phyloP scores from a whole-genome alignment of 1,140 invertebrate species.

The Zaprionus davidi region DNA sequence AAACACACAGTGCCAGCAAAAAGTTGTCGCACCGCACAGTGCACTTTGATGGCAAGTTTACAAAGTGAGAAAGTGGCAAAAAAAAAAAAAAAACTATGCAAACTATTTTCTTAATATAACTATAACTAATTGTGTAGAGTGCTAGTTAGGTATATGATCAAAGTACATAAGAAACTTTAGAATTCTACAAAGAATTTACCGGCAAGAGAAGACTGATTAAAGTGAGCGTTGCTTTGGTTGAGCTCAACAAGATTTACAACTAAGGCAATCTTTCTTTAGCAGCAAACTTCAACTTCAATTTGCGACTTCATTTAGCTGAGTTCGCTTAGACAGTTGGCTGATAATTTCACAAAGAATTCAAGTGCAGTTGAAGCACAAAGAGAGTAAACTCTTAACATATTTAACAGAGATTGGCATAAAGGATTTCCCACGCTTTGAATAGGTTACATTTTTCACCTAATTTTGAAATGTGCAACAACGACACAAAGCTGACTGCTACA shows the following conservation, averaged over 20 bases:
- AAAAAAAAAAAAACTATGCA: neutral
- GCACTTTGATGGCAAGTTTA: neutral
- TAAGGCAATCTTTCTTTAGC: neutral
- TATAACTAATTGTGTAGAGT: conserved; percentile 1
- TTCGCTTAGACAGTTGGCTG: neutral
- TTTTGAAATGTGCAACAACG: too few relatives aligned
- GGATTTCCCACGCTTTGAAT: neutral
- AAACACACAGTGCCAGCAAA: conserved; percentile 19
- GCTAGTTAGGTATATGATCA: neutral
- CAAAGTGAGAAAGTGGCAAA: neutral
- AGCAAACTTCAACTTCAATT: neutral
- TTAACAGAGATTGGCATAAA: neutral
- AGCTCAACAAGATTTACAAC: neutral
- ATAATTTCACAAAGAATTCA: neutral
- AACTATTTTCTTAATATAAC: conserved; percentile 3
- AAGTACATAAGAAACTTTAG: too few relatives aligned
- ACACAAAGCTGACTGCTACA: conserved; percentile 9
- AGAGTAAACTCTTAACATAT: neutral
- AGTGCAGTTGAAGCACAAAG: neutral
- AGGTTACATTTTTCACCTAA: too few relatives aligned
- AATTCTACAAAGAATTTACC: too few relatives aligned
- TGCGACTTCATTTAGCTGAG: neutral
- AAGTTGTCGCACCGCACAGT: conserved; percentile 19
- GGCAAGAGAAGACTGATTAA: too few relatives aligned
- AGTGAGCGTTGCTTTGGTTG: too few relatives aligned